Conservation (phyloP, 2,113 vertebrate genomes). For the Vimba vimba region DNA sequence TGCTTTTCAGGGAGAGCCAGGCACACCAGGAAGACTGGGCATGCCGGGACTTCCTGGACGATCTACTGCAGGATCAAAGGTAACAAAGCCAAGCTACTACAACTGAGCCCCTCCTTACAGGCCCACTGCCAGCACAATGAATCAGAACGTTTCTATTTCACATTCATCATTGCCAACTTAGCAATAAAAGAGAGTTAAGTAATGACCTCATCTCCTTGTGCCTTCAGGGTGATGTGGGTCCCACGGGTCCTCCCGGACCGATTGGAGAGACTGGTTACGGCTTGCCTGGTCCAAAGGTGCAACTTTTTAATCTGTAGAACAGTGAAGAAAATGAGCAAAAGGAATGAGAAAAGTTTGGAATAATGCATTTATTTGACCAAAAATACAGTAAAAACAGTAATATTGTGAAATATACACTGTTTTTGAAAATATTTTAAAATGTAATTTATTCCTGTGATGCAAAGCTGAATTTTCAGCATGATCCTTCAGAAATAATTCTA, state of each 20-base stretch:
- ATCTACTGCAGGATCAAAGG: slow-evolving; percentile 86
- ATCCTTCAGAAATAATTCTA: not conserved
- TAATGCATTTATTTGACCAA: not conserved
- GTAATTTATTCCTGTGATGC: no score
- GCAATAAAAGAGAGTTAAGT: slow-evolving; percentile 29
- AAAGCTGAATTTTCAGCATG: not conserved
- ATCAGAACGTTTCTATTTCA: slow-evolving; percentile 27
- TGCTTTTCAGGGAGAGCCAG: slow-evolving; percentile 85
- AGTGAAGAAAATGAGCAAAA: not conserved
- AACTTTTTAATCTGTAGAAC: not conserved
- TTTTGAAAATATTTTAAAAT: not conserved
- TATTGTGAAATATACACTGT: not conserved
- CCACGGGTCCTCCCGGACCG: slow-evolving; percentile 80
- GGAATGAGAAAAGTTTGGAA: not conserved
- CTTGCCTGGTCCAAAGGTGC: slow-evolving; percentile 87
- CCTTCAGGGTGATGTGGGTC: slow-evolving; percentile 83
- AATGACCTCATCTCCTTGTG: slow-evolving; percentile 50
- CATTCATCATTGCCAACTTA: slow-evolving; percentile 32
- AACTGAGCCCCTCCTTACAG: slow-evolving; percentile 37
- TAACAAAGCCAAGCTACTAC: slow-evolving; percentile 62
- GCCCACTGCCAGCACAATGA: slow-evolving; percentile 33
- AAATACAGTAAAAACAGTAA: not conserved
- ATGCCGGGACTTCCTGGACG: slow-evolving; percentile 84
- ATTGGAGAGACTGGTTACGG: slow-evolving; percentile 87
- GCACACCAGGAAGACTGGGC: slow-evolving; percentile 80